phyloP scores from a whole-genome alignment of 2,888 invertebrate species.

The Rotaria magnacalcarata region DNA sequence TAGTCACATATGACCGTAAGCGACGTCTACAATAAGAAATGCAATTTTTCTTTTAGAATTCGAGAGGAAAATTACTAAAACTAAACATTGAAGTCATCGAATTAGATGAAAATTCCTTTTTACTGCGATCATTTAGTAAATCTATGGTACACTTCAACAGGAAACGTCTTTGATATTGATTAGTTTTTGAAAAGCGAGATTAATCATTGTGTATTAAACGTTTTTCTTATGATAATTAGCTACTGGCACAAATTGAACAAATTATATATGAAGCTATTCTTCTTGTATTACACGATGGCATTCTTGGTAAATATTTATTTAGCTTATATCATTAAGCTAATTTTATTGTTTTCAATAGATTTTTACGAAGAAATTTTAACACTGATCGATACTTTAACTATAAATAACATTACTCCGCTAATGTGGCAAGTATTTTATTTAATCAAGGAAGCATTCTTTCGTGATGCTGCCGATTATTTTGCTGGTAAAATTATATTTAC shows the following conservation, averaged over 20 bases:
- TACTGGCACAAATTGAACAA: conserved; percentile 81
- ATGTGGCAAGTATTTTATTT: conserved; percentile 89
- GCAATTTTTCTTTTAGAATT: no score
- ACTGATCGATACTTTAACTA: conserved; percentile 82
- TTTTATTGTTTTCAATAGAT: conserved; percentile 63
- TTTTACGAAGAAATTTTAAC: conserved; percentile 95
- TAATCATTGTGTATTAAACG: no score
- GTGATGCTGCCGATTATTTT: conserved; percentile 90
- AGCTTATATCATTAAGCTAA: background rate
- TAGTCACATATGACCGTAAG: no score
- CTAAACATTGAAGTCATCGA: no score
- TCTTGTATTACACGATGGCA: conserved; percentile 59
- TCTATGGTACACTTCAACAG: no score
- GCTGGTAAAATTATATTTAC: conserved; percentile 53
- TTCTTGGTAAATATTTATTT: conserved; percentile 67
- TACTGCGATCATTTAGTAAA: no score
- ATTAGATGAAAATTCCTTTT: no score
- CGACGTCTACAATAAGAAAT: no score
- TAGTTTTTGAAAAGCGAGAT: no score
- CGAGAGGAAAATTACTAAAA: no score
- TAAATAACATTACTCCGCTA: conserved; percentile 78
- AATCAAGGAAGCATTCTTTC: conserved; percentile 72
- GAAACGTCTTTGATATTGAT: no score
- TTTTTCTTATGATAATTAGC: conserved; percentile 59
- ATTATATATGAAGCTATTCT: conserved; percentile 80